These are phyloP conservation scores for Eulemur rufifrons DNA, from an alignment of 2,113 vertebrate genomes.

Conservation along the genomic window DNA sequence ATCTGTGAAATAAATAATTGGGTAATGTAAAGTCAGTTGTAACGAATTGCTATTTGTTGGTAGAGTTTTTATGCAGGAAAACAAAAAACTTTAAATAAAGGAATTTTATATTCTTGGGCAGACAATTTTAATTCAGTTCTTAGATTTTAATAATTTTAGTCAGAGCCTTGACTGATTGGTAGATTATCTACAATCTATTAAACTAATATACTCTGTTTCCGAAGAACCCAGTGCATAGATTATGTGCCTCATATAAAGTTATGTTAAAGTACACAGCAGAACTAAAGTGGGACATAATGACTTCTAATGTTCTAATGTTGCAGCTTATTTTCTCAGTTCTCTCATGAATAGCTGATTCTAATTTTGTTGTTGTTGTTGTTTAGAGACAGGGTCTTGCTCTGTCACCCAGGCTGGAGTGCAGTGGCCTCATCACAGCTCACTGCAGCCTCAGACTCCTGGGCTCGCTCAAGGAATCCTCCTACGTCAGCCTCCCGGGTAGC, in stretches of 20 bases:
- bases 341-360: not conserved
- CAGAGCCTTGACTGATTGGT: not conserved
- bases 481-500: no score
- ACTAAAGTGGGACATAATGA: no score
- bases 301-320: no score
- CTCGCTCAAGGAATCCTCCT: no score
- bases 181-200: not conserved
- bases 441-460: no score
- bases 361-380: no score
- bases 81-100: not conserved
- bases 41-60: not conserved
- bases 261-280: fast-evolving
- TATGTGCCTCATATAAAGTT: not conserved
- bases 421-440: no score
- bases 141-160: not conserved
- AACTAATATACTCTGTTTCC: not conserved
- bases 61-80: not conserved
- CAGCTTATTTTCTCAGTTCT: not conserved
- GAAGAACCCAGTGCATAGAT: not conserved
- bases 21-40: not conserved
- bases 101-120: not conserved
- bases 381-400: no score
- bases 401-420: no score
- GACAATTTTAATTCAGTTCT: not conserved
- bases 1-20: not conserved